A percentile compares a stretch with the other conserved stretches of the same genome.
Evolutionary conservation across 1,140 invertebrate species (phyloP).

Genomic region (Drosophila parvula): DNA sequence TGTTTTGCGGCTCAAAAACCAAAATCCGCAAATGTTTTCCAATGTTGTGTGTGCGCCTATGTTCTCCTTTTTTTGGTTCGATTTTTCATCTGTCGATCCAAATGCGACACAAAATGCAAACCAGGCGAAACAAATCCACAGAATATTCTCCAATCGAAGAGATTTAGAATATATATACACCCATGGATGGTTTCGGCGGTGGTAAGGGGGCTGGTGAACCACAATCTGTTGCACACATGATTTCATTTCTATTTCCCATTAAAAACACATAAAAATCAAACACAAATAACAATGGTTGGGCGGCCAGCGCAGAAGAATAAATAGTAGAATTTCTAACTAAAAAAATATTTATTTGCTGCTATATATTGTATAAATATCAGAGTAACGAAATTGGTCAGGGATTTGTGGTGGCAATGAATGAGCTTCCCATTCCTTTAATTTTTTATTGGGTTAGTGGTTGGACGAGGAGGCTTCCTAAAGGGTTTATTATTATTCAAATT

Average conservation of each 20-base stretch:
- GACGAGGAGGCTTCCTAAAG: neutral
- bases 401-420: constrained; percentile 17
- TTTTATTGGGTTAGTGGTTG: constrained; percentile 48
- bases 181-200: neutral
- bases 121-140: constrained; percentile 51
- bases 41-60: constrained; percentile 24
- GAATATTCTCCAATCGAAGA: constrained; percentile 43
- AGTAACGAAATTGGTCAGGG: constrained; percentile 34
- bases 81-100: constrained; percentile 9
- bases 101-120: constrained; percentile 39
- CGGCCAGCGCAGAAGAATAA: constrained; percentile 32
- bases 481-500: constrained; percentile 56
- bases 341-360: constrained; percentile 44
- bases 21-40: constrained; percentile 61
- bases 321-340: constrained; percentile 24
- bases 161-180: constrained; percentile 26
- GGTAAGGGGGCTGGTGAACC: constrained; percentile 25
- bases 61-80: constrained; percentile 1
- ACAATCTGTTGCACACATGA: constrained; percentile 82
- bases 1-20: constrained; percentile 67
- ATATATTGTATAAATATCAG: constrained; percentile 37
- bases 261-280: constrained; percentile 82
- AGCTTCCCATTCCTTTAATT: constrained; percentile 14
- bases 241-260: constrained; percentile 83
- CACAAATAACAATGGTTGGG: constrained; percentile 42